phyloP scores from a whole-genome alignment of 2,113 vertebrate genomes.

The Bubo bubo region DNA sequence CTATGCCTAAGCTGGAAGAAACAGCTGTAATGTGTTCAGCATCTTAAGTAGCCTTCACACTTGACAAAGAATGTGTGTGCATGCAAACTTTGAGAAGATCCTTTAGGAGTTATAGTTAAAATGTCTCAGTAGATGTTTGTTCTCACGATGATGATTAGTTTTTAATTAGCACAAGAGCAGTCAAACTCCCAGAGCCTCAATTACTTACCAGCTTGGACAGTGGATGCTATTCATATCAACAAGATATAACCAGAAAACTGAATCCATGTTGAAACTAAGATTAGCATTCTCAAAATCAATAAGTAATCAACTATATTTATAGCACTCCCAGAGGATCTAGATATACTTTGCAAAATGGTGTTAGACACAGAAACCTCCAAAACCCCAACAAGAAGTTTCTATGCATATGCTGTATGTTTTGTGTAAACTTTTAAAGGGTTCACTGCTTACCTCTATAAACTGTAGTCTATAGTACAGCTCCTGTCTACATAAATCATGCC shows the following conservation, averaged over 20 bases:
- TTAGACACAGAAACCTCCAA: neutral
- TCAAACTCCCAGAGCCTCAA: conserved; percentile 34
- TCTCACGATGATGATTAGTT: conserved; percentile 51
- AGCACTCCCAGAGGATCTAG: neutral
- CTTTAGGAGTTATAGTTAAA: conserved; percentile 21
- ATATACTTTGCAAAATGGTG: neutral
- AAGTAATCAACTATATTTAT: neutral
- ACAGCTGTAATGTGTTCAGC: neutral
- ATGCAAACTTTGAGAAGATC: neutral
- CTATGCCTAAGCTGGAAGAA: neutral
- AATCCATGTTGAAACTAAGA: conserved; percentile 3
- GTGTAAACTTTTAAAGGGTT: neutral
- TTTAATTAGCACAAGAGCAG: conserved; percentile 59
- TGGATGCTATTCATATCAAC: conserved; percentile 30
- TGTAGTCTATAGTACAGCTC: neutral
- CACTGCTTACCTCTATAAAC: neutral
- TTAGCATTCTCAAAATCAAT: neutral
- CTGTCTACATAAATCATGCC: neutral
- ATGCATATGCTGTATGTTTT: neutral
- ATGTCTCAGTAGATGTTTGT: conserved; percentile 36
- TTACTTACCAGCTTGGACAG: conserved; percentile 18
- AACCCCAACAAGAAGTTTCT: neutral
- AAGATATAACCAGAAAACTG: neutral
- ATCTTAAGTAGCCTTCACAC: conserved; percentile 7
- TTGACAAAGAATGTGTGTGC: neutral